Conservation (phyloP, 1,140 invertebrate genomes). For the Pseudomyrmex cubaensis region DNA sequence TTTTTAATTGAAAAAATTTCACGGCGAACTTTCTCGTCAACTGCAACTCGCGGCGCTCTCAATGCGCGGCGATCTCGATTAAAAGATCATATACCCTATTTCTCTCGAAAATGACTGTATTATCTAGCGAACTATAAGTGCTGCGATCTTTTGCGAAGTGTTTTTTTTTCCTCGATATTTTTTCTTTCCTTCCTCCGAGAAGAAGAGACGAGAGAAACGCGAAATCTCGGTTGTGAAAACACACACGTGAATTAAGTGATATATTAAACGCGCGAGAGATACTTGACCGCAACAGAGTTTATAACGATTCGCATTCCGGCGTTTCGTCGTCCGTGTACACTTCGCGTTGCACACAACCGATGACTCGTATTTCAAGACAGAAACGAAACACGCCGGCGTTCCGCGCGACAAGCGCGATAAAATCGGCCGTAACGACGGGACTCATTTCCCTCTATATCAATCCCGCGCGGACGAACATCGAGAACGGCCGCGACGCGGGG, state of each 20-base stretch:
- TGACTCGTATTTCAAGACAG: constrained; percentile 73
- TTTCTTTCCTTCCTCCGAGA: no score
- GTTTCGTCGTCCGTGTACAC: constrained; percentile 63
- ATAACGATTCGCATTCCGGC: constrained; percentile 61
- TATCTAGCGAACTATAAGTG: background rate
- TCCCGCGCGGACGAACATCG: constrained; percentile 66
- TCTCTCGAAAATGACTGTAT: background rate
- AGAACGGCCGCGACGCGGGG: constrained; percentile 58
- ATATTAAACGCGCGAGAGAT: constrained; percentile 27
- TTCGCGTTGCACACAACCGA: constrained; percentile 49
- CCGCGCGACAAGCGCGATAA: constrained; percentile 69
- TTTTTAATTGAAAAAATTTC: constrained; percentile 84
- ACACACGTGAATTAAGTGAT: constrained; percentile 25
- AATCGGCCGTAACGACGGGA: constrained; percentile 71
- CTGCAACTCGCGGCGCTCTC: constrained; percentile 40
- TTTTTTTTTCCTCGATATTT: background rate
- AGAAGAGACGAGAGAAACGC: no score
- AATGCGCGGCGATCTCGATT: constrained; percentile 36
- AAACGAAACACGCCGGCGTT: constrained; percentile 65
- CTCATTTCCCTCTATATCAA: constrained; percentile 65
- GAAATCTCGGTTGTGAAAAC: no score
- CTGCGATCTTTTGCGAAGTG: background rate
- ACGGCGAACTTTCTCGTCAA: constrained; percentile 76
- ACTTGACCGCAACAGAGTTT: constrained; percentile 68
- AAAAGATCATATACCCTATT: constrained; percentile 49